phyloP scores from a whole-genome alignment of 2,888 invertebrate genomes.

The Xiphydria camelus region DNA sequence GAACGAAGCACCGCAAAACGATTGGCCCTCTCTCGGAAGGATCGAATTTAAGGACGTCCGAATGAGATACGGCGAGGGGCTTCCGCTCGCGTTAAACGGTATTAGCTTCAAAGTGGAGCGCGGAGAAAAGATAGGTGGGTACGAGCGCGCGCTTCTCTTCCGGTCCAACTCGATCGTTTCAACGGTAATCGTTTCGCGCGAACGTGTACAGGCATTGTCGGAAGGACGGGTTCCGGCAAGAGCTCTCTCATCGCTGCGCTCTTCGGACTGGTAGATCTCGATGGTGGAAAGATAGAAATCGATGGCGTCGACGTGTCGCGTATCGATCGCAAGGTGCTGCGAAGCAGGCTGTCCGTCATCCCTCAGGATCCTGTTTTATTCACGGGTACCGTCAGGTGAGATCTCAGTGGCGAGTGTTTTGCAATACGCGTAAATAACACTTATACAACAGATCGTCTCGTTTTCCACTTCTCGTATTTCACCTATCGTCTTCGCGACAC shows the following conservation, averaged over 20 bases:
- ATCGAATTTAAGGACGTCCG: slow-evolving; percentile 61
- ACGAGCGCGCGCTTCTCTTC: too few relatives aligned
- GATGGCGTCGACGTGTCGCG: slow-evolving; percentile 60
- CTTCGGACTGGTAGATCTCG: slow-evolving; percentile 64
- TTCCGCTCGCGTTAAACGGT: slow-evolving; percentile 60
- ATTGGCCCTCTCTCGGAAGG: slow-evolving; percentile 61
- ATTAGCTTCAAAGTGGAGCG: slow-evolving; percentile 61
- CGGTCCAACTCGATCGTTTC: too few relatives aligned
- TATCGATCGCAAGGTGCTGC: slow-evolving; percentile 54
- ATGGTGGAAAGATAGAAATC: slow-evolving; percentile 60
- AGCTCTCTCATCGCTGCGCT: slow-evolving; percentile 64
- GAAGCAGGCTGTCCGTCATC: slow-evolving; percentile 61
- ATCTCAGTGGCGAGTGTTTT: not conserved
- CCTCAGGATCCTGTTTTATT: slow-evolving; percentile 69
- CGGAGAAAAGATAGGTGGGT: slow-evolving; percentile 65
- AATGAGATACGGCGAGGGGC: slow-evolving; percentile 58
- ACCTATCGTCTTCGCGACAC: too few relatives aligned
- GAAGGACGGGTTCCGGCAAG: slow-evolving; percentile 62
- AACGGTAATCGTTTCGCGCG: too few relatives aligned
- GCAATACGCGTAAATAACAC: not conserved
- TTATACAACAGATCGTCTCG: too few relatives aligned
- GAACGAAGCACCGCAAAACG: too few relatives aligned
- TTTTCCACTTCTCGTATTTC: too few relatives aligned
- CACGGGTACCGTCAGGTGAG: slow-evolving; percentile 62
- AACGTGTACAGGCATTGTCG: slow-evolving; percentile 57